Evolutionary conservation across 2,888 invertebrate genomes (phyloP), one percentile per base, ranked within the genome.

Genomic region (Therioaphis trifolii): DNA sequence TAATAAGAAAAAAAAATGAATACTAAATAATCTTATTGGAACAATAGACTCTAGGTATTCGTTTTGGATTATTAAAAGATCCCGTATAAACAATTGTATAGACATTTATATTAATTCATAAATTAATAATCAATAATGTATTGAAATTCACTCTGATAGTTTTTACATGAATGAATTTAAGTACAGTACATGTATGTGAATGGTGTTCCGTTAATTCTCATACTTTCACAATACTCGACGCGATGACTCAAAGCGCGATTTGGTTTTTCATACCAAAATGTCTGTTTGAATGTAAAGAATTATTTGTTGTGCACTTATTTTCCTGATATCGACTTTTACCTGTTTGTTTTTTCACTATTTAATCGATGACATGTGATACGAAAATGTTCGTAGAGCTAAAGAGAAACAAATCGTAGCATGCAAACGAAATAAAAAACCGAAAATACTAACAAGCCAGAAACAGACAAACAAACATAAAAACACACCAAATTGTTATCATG

Each of bases 171-270:
- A 35, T 35, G 35, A 35, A 5, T 35, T 7, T 35, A 58, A 58
- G 9, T 15, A 15, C 55, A 2, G 21, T n/a, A 55, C 55, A 5
- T 55, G n/a, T n/a, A 21, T 58, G 11, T 21, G 12, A 15, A 4
- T 15, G 21, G 24, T 49, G 24, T n/a, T 71, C 11, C 0, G n/a
- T 55, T 5, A 35, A 21, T 0, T 3, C 14, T 21, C 2, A 35
- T 15, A 74, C 35, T 40, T 74, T 74, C 74, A 74, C 74, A 40
- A 74, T 40, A 35, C 3, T 14, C 11, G 35, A 35, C 14, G 21
- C 14, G 29, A 55, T 2, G 2, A 35, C n/a, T 40, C 55, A 35
- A 7, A 58, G 24, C n/a, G 21, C 24, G 12, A 11, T 58, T 58
- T 14, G 11, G 46, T 21, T 58, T 46, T 14, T 4, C 18, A 15